A percentile compares a stretch with the other conserved stretches of the same genome.
These are phyloP conservation scores for Pachyramphus minor DNA, from an alignment of 2,113 vertebrate genomes.

Conservation along the genomic window DNA sequence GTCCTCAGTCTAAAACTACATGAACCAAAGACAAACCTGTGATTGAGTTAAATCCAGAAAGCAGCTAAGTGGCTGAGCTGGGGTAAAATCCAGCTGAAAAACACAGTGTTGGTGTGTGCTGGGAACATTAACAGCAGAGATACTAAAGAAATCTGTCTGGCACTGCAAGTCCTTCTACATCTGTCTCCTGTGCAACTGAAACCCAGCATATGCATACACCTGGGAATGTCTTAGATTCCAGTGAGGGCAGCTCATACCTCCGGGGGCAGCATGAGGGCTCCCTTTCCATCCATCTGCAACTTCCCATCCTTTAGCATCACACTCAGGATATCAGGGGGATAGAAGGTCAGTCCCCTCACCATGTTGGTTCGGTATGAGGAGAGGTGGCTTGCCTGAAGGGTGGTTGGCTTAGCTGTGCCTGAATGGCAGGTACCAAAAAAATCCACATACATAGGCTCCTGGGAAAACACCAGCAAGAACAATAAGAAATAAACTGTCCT, in stretches of 20 bases:
- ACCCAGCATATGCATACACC: not conserved
- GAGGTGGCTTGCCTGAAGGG: constrained; percentile 82
- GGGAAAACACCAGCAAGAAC: not conserved
- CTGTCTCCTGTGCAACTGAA: not conserved
- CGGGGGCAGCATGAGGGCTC: constrained; percentile 56
- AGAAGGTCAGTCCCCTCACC: constrained; percentile 73
- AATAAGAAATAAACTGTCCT: not conserved
- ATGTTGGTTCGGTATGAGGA: constrained; percentile 71
- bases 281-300: constrained; percentile 65
- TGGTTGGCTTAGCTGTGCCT: constrained; percentile 73
- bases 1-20: not conserved
- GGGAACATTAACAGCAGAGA: not conserved
- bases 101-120: not conserved
- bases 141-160: not conserved
- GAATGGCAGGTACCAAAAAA: constrained; percentile 92
- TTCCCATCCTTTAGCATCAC: constrained; percentile 72
- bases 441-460: constrained; percentile 88
- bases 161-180: not conserved
- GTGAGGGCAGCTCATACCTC: constrained; percentile 49
- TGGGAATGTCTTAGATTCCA: not conserved
- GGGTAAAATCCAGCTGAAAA: not conserved
- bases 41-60: not conserved
- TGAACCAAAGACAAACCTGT: not conserved
- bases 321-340: constrained; percentile 75
- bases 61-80: not conserved